Base-by-base conservation (phyloP, 2,888 invertebrate species). In the Melieria picta region DNA sequence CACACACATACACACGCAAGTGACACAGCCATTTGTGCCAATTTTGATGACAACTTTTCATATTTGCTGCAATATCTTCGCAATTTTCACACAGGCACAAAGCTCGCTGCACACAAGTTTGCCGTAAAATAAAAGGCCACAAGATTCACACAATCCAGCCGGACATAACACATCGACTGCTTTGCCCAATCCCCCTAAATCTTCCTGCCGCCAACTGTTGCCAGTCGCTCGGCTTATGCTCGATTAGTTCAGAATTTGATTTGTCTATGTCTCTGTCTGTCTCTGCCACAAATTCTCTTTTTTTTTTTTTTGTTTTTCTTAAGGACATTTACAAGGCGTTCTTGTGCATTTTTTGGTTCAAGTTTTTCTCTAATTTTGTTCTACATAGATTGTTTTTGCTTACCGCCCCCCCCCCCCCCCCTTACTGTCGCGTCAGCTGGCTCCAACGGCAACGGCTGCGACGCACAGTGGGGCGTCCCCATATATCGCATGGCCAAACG, bases 191-290 rank as follows among this genome's bases (percentile, higher is more conserved):
- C 7, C n/a, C 13, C 13, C 6, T 4, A 11, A 4, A 11, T 52
- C 52, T 16, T 11, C 46, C 16, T 62, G 55, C 50, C 56, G 62
- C 73, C 76, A 78, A 78, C 78, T 76, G 78, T 76, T 74, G 72
- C 71, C 58, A 13, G 71, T 71, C 16, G 42, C 58, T 72, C 67
- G 73, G 79, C 80, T 80, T 80, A 79, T 77, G 80, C 79, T 79
- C 80, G 82, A 80, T 80, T 80, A 81, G 82, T 78, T 81, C 79
- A 79, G 81, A 80, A 81, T 80, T 81, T 79, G 79, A 81, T 80
- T 79, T 81, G 78, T 66, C 78, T 57, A 30, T 1, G 30, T 30
- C 30, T 30, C 30, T 30, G 30, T 30, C 30, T 30, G 30, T 2
- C 30, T 30, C 30, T 30, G 30, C 30, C 30, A 30, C 30, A 30